Conservation (phyloP, 2,797 vertebrate genomes). For the Phalanger gymnotis region DNA sequence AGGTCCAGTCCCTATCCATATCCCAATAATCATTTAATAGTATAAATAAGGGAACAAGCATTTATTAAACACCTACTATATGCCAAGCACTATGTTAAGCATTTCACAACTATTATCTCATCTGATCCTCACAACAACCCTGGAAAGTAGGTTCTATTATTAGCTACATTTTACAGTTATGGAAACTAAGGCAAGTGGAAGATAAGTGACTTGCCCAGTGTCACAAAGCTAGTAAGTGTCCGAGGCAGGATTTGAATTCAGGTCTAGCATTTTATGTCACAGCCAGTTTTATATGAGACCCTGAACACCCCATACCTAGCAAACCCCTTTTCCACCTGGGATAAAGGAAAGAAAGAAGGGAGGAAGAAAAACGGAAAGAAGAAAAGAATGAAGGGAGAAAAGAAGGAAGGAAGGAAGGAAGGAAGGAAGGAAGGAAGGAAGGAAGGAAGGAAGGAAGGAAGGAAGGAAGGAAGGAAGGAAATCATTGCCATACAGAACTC, state of each 20-base stretch:
- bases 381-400: too few species aligned
- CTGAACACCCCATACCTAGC: too few species aligned
- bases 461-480: too few species aligned
- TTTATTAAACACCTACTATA: background rate
- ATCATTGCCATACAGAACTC: background rate
- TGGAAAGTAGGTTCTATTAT: background rate
- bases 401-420: too few species aligned
- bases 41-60: background rate
- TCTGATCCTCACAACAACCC: background rate
- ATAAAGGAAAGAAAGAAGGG: too few species aligned
- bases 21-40: background rate
- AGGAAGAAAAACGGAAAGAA: too few species aligned
- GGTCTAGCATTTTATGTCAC: background rate
- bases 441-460: too few species aligned
- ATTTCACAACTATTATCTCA: background rate
- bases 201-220: background rate
- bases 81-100: background rate
- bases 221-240: background rate
- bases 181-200: background rate
- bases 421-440: too few species aligned
- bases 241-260: background rate
- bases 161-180: background rate
- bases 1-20: background rate
- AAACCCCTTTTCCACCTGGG: too few species aligned
- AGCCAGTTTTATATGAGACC: too few species aligned